Evolutionary conservation across 2,797 vertebrate genomes (phyloP).

Genomic region (Gymnopithys bicolor): DNA sequence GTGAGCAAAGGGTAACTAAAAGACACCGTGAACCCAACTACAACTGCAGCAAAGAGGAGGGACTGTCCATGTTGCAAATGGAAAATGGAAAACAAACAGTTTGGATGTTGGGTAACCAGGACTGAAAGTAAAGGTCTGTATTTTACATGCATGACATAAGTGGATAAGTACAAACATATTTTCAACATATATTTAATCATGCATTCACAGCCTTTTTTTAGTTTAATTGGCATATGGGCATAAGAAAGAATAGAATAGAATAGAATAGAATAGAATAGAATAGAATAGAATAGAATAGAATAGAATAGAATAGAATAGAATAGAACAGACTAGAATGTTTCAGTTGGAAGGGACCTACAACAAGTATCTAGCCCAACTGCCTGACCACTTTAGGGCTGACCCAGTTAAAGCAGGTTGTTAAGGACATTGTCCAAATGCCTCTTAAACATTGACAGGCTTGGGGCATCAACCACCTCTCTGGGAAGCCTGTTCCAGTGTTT

Average conservation of each 20-base stretch:
- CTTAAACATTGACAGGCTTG: neutral
- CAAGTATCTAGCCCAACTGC: neutral
- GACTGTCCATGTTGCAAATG: neutral
- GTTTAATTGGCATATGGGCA: neutral
- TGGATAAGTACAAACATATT: neutral
- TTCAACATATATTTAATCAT: neutral
- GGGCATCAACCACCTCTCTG: accelerated
- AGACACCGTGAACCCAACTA: neutral
- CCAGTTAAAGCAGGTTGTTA: neutral
- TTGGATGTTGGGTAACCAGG: neutral
- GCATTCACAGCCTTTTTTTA: neutral
- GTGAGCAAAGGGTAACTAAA: neutral
- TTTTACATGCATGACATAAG: neutral
- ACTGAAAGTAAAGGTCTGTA: neutral
- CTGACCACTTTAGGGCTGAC: neutral
- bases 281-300: neutral
- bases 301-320: neutral
- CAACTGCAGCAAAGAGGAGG: neutral
- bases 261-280: neutral
- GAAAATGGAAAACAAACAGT: neutral
- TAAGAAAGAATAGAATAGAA: neutral
- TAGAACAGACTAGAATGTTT: neutral
- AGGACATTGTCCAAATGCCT: neutral
- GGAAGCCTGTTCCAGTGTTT: neutral
- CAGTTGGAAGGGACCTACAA: neutral